Evolutionary conservation across 1,140 invertebrate genomes (phyloP).

Genomic region (Drosophila azteca): DNA sequence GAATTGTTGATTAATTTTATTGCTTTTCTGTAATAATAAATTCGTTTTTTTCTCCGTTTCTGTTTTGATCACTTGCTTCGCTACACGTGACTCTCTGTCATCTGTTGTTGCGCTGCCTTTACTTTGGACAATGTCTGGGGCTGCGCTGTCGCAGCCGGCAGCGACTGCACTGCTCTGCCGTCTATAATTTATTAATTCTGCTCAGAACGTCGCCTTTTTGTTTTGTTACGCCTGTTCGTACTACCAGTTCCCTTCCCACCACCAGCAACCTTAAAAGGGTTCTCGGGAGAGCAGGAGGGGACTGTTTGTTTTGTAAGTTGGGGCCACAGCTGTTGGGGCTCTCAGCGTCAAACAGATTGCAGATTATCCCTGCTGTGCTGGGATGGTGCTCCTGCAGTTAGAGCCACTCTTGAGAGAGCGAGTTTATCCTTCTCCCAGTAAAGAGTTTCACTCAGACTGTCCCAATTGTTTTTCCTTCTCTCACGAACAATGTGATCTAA

Average conservation of each 20-base stretch:
- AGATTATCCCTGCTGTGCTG: too few relatives aligned
- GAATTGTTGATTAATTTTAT: constrained; percentile 82
- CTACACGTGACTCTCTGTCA: constrained; percentile 46
- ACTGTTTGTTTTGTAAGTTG: too few relatives aligned
- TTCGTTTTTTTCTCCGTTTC: constrained; percentile 81
- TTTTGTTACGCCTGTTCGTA: constrained; percentile 73
- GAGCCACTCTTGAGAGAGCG: too few relatives aligned
- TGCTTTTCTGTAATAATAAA: constrained; percentile 81
- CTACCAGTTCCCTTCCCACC: constrained; percentile 20
- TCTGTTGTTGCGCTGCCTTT: constrained; percentile 23
- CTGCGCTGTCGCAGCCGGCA: constrained; percentile 24
- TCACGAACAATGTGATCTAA: too few relatives aligned
- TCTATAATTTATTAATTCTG: constrained; percentile 81
- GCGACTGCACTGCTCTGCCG: constrained; percentile 42
- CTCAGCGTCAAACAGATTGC: too few relatives aligned
- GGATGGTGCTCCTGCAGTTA: too few relatives aligned
- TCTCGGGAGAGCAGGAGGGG: too few relatives aligned
- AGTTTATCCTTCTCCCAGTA: too few relatives aligned
- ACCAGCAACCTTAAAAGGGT: too few relatives aligned
- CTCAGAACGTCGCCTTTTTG: constrained; percentile 71
- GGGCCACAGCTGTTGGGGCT: too few relatives aligned
- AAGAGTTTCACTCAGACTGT: too few relatives aligned
- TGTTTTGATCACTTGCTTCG: constrained; percentile 80
- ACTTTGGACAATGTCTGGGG: constrained; percentile 60
- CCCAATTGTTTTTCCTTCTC: too few relatives aligned